Evolutionary conservation across 2,797 vertebrate genomes (phyloP).

Genomic region (Trichosurus vulpecula): DNA sequence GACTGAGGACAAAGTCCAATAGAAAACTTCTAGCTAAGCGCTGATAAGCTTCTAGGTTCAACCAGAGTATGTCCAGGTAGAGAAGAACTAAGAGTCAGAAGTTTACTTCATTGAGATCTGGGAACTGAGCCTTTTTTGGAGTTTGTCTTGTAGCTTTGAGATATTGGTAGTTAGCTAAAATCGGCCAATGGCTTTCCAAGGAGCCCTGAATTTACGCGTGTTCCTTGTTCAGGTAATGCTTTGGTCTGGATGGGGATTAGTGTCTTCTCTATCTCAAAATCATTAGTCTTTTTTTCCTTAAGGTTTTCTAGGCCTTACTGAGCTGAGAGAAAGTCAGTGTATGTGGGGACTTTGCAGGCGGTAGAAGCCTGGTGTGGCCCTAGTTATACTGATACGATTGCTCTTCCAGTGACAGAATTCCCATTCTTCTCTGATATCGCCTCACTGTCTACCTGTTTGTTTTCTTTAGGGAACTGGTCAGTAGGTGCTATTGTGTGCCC

Average conservation of each 20-base stretch:
- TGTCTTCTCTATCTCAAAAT: background rate
- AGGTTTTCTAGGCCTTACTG: background rate
- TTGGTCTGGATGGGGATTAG: background rate
- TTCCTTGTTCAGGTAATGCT: background rate
- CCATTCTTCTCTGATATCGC: background rate
- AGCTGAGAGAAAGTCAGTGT: background rate
- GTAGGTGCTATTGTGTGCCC: background rate
- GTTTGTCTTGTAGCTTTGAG: background rate
- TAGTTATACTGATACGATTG: background rate
- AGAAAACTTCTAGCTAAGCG: conserved; percentile 11
- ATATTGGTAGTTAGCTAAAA: background rate
- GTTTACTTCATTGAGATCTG: background rate
- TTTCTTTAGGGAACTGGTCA: background rate
- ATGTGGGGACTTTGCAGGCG: background rate
- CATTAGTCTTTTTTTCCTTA: background rate
- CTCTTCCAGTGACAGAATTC: background rate
- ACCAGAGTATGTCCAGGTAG: background rate
- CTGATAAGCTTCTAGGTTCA: background rate
- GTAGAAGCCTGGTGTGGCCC: background rate
- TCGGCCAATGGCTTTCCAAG: background rate
- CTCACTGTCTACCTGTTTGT: background rate
- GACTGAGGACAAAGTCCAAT: background rate
- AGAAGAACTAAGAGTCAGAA: background rate
- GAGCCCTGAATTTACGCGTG: background rate
- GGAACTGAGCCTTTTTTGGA: background rate